Evolutionary conservation across 2,113 vertebrate species (phyloP).

Genomic region (Arenaria interpres): DNA sequence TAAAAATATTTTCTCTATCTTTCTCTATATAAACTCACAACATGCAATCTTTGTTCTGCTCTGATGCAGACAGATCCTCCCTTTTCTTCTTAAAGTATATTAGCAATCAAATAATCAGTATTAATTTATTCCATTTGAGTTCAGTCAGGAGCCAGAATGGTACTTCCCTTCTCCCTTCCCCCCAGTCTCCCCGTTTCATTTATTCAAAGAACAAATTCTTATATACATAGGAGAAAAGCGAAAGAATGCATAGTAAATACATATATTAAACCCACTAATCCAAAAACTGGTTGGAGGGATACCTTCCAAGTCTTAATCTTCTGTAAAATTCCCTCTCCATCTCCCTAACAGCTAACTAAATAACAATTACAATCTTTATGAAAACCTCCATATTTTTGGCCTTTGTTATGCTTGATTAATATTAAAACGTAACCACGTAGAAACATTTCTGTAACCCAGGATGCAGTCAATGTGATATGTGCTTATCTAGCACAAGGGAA

Average conservation of each 20-base stretch:
- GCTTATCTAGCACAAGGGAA: neutral
- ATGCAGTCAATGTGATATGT: too few relatives aligned
- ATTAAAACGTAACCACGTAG: rapidly evolving
- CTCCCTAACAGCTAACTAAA: neutral
- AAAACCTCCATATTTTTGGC: neutral
- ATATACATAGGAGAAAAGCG: neutral
- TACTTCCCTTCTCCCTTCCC: too few relatives aligned
- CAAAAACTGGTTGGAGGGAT: neutral
- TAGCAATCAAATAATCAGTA: neutral
- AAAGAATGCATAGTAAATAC: neutral
- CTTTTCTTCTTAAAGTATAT: neutral
- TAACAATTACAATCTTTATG: neutral
- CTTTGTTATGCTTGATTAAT: neutral
- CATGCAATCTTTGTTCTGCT: neutral
- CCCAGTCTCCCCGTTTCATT: neutral
- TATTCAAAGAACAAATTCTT: neutral
- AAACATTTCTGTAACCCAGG: neutral
- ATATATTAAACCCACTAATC: neutral
- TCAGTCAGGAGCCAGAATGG: neutral
- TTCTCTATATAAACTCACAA: neutral
- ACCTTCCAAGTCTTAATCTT: neutral
- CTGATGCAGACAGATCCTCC: neutral
- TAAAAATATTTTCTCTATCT: neutral
- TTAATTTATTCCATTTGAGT: neutral
- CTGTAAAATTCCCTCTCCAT: neutral